Evolutionary conservation across 1,140 invertebrate genomes (phyloP).

Genomic region (Diprion similis): DNA sequence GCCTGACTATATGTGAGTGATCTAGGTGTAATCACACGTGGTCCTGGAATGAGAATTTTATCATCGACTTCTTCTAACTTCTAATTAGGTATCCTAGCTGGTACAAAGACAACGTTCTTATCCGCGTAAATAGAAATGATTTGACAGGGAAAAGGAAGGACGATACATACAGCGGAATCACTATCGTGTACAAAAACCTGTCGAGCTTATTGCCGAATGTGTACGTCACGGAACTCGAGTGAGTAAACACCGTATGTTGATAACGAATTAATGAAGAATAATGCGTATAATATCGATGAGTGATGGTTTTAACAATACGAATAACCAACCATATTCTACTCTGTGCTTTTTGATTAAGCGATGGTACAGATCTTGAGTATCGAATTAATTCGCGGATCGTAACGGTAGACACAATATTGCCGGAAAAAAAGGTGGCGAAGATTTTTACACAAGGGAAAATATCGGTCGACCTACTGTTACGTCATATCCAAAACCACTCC

Average conservation of each 20-base stretch:
- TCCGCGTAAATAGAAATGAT: constrained; percentile 48
- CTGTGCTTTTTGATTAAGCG: constrained; percentile 52
- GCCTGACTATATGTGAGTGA: constrained; percentile 48
- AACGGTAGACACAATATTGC: constrained; percentile 56
- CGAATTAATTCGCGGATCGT: constrained; percentile 69
- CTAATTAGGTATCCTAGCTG: constrained; percentile 57
- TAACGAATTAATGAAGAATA: no score
- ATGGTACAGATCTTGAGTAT: constrained; percentile 71
- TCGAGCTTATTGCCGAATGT: constrained; percentile 61
- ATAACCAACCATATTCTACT: neutral
- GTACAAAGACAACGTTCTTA: constrained; percentile 55
- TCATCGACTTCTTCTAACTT: constrained; percentile 17
- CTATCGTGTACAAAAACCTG: constrained; percentile 64
- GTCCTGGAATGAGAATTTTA: constrained; percentile 14
- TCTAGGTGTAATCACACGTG: constrained; percentile 9
- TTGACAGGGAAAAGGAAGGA: constrained; percentile 33
- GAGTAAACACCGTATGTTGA: constrained; percentile 37
- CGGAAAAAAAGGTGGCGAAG: constrained; percentile 32
- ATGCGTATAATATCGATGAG: neutral
- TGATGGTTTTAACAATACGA: constrained; percentile 11
- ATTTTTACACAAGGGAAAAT: constrained; percentile 42
- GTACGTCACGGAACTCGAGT: constrained; percentile 62
- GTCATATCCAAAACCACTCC: constrained; percentile 48
- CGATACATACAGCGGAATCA: constrained; percentile 46
- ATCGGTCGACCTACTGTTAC: constrained; percentile 54